Conservation (phyloP, 2,797 vertebrate species). For the Schizopygopsis pylzovi region DNA sequence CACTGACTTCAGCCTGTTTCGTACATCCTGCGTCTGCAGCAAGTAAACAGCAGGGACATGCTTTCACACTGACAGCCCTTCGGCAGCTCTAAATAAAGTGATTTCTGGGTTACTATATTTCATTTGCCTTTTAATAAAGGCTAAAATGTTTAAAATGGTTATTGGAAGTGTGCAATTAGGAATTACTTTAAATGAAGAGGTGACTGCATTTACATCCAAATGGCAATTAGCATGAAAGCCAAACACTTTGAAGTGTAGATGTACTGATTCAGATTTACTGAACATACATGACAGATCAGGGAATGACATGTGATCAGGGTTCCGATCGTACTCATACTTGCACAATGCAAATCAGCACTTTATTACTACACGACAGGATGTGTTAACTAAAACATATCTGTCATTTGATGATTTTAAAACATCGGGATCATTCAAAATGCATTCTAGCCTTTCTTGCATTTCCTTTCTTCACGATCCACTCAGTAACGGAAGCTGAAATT, state of each 20-base stretch:
- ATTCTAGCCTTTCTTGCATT: neutral
- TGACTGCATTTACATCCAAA: neutral
- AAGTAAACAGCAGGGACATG: neutral
- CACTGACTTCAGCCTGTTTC: constrained; percentile 7
- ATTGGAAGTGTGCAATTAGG: neutral
- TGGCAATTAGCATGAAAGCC: neutral
- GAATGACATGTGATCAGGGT: neutral
- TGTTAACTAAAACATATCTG: neutral
- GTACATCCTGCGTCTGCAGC: neutral
- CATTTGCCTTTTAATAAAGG: neutral
- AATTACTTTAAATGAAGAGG: neutral
- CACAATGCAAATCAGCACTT: neutral
- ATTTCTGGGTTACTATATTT: neutral
- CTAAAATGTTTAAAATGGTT: neutral
- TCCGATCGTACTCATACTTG: neutral
- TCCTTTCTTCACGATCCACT: neutral
- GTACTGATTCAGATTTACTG: neutral
- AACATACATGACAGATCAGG: neutral
- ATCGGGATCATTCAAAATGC: neutral
- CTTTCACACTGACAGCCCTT: constrained; percentile 20
- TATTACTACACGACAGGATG: neutral
- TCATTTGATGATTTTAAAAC: neutral
- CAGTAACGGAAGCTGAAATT: neutral
- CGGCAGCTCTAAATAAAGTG: neutral
- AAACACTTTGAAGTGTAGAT: neutral